Evolutionary conservation across 2,888 invertebrate genomes (phyloP).

Genomic region (Cyclophora punctaria): DNA sequence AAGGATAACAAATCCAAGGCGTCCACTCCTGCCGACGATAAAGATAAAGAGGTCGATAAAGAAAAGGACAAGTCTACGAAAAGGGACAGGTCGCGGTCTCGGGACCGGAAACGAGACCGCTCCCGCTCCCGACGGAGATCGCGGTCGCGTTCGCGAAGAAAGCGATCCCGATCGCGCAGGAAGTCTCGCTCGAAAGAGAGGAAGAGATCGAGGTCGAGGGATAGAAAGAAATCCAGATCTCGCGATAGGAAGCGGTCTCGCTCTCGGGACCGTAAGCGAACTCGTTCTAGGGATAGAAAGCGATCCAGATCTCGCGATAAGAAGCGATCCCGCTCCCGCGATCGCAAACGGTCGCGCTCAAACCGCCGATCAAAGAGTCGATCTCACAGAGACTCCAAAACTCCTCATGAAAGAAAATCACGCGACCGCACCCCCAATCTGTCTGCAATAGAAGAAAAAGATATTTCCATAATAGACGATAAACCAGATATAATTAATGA

Average conservation of each 20-base stretch:
- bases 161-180: conserved; percentile 63
- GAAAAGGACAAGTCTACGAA: conserved; percentile 55
- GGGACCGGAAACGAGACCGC: conserved; percentile 60
- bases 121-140: conserved; percentile 78
- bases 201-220: conserved; percentile 63
- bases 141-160: conserved; percentile 70
- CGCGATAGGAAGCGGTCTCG: conserved; percentile 74
- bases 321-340: conserved; percentile 59
- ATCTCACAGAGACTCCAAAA: conserved; percentile 58
- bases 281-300: conserved; percentile 64
- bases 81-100: conserved; percentile 61
- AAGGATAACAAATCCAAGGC: conserved; percentile 24
- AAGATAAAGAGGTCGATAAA: conserved; percentile 37
- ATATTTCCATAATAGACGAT: conserved; percentile 30
- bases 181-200: conserved; percentile 56
- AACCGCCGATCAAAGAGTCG: conserved; percentile 61
- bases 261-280: conserved; percentile 66
- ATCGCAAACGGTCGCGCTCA: conserved; percentile 61
- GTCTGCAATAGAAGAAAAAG: conserved; percentile 43
- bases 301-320: conserved; percentile 65
- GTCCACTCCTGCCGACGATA: conserved; percentile 46
- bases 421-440: conserved; percentile 54
- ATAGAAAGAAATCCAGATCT: conserved; percentile 75
- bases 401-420: conserved; percentile 52
- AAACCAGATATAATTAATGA: conserved; percentile 55